phyloP scores from a whole-genome alignment of 2,113 vertebrate species.

The Pelecanus crispus region DNA sequence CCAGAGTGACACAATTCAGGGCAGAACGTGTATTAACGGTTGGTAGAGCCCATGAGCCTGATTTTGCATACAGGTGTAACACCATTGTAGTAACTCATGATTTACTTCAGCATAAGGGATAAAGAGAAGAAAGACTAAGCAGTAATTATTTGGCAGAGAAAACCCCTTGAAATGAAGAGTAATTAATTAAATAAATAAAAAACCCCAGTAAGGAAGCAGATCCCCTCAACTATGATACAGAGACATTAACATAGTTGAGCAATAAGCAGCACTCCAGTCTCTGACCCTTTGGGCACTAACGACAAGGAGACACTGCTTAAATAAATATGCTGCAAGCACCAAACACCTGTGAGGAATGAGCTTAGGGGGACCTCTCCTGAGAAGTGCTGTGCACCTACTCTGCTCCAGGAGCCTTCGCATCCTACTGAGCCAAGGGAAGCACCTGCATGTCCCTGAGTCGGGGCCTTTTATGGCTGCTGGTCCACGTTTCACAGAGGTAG shows the following conservation, averaged over 20 bases:
- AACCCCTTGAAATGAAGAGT: not conserved
- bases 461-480: not conserved
- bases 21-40: not conserved
- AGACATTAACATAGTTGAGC: not conserved
- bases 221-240: not conserved
- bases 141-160: not conserved
- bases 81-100: not conserved
- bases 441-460: not conserved
- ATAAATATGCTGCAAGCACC: constrained; percentile 3
- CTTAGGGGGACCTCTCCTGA: not conserved
- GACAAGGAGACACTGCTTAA: constrained; percentile 4
- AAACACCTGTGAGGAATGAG: not conserved
- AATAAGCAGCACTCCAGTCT: not conserved
- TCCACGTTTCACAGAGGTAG: not conserved
- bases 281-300: not conserved
- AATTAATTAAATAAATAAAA: not conserved
- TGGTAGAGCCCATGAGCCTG: not conserved
- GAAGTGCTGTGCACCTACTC: not conserved
- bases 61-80: not conserved
- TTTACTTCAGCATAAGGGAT: not conserved
- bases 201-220: not conserved
- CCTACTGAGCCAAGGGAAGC: not conserved
- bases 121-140: not conserved
- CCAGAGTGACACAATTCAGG: not conserved
- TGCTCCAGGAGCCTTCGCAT: not conserved